Evolutionary conservation across 35 echinoderm and acorn worm genomes (phyloP), one percentile per base, ranked within the genome.

Genomic region (Antedon bifida): DNA sequence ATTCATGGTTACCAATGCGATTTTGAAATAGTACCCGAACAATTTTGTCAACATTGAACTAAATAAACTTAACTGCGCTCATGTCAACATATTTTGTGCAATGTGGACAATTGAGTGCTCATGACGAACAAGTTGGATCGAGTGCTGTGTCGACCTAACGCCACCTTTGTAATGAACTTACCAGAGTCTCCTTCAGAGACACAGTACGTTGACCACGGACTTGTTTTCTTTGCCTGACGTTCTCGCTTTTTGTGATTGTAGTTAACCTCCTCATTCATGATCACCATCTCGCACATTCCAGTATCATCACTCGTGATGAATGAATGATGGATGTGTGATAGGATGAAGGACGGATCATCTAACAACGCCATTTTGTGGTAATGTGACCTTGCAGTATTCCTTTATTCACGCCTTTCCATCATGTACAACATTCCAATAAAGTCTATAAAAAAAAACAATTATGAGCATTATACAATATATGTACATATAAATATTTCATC

Each of bases 241-340:
- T 91, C 95, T 31, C 88, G 87, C 80, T 90, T 89, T 75, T 80
- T 85, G 74, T 85, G 79, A 29, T 85, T 88, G 87, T 91, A 93
- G 75, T 99, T 88, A 31, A 92, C 31, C 31, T 99, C 95, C 81
- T 99, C 91, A 81, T 99, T 99, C 90, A 99, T 92, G 39, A 99
- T 92, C 28, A 91, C 95, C 88, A 99, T 99, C 90, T 99, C 95
- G 39, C 95, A 92, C 91, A 99, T 99, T 12, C 95, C 95, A 0
- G 90, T 99, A 83, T 99, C 95, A 78, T 99, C 95, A 74, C 95
- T 99, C 5, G 95, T 99, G 88, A 99, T 92, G 88, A 92, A 99
- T 8, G 95, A 84, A 78, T 99, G 95, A 29, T 91, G 78, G 13
- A 99, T 74, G 74, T 99, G 95, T 0, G 95, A 88, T n/a, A 99